Conservation (phyloP, 2,888 invertebrate genomes). For the Nezara viridula region DNA sequence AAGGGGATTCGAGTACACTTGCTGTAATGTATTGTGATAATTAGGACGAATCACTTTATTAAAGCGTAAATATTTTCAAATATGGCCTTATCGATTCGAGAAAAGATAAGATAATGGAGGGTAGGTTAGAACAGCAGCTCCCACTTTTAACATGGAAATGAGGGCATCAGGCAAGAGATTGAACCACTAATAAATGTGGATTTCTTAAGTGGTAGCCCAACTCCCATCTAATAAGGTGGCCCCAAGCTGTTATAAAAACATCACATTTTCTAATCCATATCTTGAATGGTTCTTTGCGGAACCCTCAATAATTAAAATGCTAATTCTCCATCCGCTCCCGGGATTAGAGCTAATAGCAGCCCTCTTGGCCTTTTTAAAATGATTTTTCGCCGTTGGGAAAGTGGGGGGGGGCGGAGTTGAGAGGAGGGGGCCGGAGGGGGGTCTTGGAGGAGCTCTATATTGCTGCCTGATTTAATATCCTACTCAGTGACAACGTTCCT, state of each 20-base stretch:
- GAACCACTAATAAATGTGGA: slow-evolving; percentile 44
- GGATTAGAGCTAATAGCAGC: slow-evolving; percentile 40
- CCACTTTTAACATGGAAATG: slow-evolving; percentile 40
- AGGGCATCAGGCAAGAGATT: slow-evolving; percentile 26
- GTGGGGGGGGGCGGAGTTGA: not conserved
- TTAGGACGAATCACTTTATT: too few relatives aligned
- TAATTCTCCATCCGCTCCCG: slow-evolving; percentile 27
- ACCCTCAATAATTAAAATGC: slow-evolving; percentile 56
- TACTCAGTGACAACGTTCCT: slow-evolving; percentile 13
- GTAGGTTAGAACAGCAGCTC: not conserved
- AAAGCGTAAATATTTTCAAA: too few relatives aligned
- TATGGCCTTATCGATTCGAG: not conserved
- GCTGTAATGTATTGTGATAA: too few relatives aligned
- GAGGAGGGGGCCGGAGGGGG: not conserved
- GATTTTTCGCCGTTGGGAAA: not conserved
- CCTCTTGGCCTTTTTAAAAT: slow-evolving; percentile 38
- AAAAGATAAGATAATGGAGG: not conserved
- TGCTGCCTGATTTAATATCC: slow-evolving; percentile 46
- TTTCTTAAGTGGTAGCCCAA: slow-evolving; percentile 5
- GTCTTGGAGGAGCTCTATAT: not conserved
- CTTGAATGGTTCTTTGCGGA: slow-evolving; percentile 55
- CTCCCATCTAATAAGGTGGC: slow-evolving; percentile 42
- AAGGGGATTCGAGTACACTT: too few relatives aligned
- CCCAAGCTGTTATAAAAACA: slow-evolving; percentile 20
- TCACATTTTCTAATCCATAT: slow-evolving; percentile 57